Base-by-base conservation (phyloP, 2,888 invertebrate genomes). In the Eupithecia inturbata region DNA sequence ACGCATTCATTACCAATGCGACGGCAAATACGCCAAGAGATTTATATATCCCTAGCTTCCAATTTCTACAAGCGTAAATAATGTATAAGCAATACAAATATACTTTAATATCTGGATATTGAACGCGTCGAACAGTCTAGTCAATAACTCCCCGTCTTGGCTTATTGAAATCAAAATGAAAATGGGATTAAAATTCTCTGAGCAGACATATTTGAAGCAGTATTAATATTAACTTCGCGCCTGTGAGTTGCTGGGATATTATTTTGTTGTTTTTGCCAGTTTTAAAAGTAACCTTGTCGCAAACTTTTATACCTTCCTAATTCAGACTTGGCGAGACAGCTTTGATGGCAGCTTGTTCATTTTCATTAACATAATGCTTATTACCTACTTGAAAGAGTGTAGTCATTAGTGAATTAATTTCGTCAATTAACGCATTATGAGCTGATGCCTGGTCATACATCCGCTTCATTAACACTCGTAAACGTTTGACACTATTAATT, bases 1-100 rank as follows among this genome's bases (percentile, higher is more conserved):
- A 90, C 89, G 91, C 90, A 84, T 88, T 85, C 69, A 68, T 73
- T 78, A 73, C 71, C 62, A 45, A 71, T 73, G 73, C 68, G 71
- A 73, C 72, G 49, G 72, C 53, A 66, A 69, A 62, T 62, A 62
- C 28, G 16, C 60, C 22, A 64, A 33, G n/a, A 14, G 14, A 39
- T 39, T 14, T 26, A 12, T 41, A 36, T 9, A 36, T 36, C 28
- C 39, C 53, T 49, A 36, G 69, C 62, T 70, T 62, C 70, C 31
- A 39, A 69, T 53, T 49, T 45, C n/a, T 53, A 39, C 60, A 41
- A 39, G 7, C 26, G 6, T 36, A 36, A 64, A 22, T n/a, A 33
- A 64, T 39, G 22, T 36, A 53, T 53, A 10, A 22, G 49, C n/a
- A n/a, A 49, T 49, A 49, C 49, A 49, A 49, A 41, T 0, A 49